A percentile compares a stretch with the other conserved stretches of the same genome.
Conservation (phyloP, 92 coral and sea anemone species). For the Anthopleura xanthogrammica region DNA sequence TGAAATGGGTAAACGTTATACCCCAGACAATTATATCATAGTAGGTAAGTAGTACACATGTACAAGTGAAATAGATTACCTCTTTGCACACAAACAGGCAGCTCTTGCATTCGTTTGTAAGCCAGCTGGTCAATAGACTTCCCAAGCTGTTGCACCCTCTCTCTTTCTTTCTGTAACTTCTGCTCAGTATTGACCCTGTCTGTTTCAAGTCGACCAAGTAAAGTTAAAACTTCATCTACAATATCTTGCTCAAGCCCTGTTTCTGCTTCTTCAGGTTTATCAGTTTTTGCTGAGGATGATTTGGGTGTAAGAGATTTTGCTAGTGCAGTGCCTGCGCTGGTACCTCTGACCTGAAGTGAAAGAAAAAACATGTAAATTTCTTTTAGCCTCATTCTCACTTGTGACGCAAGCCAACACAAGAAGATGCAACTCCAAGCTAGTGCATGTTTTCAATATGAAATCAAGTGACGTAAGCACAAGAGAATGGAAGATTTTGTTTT, state of each 20-base stretch:
- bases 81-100: constrained; percentile 91
- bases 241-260: constrained; percentile 58
- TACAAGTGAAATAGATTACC: constrained; percentile 35
- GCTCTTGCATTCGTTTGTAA: constrained; percentile 77
- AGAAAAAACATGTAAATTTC: background rate
- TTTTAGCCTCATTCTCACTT: no score
- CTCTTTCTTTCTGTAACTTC: constrained; percentile 66
- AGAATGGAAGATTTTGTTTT: no score
- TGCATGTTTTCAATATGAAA: no score
- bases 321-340: constrained; percentile 56
- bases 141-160: constrained; percentile 64
- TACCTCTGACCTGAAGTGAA: constrained; percentile 52
- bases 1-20: no score
- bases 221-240: constrained; percentile 75
- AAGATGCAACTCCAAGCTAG: no score
- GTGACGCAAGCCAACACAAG: no score
- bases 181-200: constrained; percentile 80
- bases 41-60: no score
- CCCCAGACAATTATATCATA: background rate
- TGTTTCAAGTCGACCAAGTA: constrained; percentile 83
- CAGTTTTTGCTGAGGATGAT: constrained; percentile 31
- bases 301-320: constrained; percentile 48
- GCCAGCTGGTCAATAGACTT: constrained; percentile 83
- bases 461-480: no score
- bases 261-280: constrained; percentile 30